Evolutionary conservation across 2,797 vertebrate genomes (phyloP).

Genomic region (Gastrophryne carolinensis): DNA sequence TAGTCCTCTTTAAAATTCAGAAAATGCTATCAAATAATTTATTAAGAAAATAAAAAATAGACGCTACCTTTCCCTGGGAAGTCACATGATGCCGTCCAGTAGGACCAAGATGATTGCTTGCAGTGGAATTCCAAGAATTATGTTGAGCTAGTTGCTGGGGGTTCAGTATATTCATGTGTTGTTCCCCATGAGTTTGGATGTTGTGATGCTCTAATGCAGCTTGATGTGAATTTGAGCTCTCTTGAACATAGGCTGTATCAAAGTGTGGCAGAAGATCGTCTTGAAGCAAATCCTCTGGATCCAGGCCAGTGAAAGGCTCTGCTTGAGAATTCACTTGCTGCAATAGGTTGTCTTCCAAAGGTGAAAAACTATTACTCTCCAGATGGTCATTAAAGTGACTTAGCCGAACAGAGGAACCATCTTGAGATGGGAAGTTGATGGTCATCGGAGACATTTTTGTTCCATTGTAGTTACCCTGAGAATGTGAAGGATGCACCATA

Average conservation of each 20-base stretch:
- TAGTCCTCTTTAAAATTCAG: too few relatives aligned
- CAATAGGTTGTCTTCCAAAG: slow-evolving; percentile 82
- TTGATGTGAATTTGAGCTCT: slow-evolving; percentile 65
- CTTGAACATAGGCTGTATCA: slow-evolving; percentile 80
- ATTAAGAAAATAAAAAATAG: background rate
- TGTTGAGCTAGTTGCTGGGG: slow-evolving; percentile 60
- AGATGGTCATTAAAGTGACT: slow-evolving; percentile 76
- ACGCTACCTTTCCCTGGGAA: slow-evolving; percentile 70
- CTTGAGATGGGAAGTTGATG: slow-evolving; percentile 79
- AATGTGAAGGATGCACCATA: slow-evolving; percentile 77
- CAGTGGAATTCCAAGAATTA: slow-evolving; percentile 66
- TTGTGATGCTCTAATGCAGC: slow-evolving; percentile 66
- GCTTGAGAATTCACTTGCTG: slow-evolving; percentile 78
- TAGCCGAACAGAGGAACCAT: slow-evolving; percentile 77
- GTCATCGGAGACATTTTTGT: slow-evolving; percentile 86
- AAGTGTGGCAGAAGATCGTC: slow-evolving; percentile 89
- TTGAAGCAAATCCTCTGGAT: slow-evolving; percentile 85
- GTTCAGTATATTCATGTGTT: slow-evolving; percentile 60
- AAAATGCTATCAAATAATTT: too few relatives aligned
- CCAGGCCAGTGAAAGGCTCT: slow-evolving; percentile 83
- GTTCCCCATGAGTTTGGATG: slow-evolving; percentile 70
- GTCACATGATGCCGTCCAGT: slow-evolving; percentile 61
- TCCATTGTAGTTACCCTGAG: slow-evolving; percentile 81
- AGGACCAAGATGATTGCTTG: slow-evolving; percentile 62
- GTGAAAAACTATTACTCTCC: slow-evolving; percentile 83